phyloP scores from a whole-genome alignment of 2,797 vertebrate genomes.

The Gadopsis marmoratus region DNA sequence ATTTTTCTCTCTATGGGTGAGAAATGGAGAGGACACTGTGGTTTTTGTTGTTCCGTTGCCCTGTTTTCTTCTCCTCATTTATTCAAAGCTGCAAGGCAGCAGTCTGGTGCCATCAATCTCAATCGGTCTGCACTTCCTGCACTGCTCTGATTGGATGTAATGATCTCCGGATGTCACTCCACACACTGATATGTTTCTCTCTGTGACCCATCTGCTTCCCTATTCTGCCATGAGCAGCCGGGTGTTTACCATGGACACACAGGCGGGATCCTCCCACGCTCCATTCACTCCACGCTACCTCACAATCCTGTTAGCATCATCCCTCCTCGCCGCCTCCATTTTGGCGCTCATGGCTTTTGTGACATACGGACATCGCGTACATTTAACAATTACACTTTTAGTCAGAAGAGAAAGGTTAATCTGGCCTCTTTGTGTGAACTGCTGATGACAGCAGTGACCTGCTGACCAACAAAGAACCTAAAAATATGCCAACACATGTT shows the following conservation, averaged over 20 bases:
- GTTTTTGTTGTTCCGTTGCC: conserved; percentile 72
- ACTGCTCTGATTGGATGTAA: conserved; percentile 81
- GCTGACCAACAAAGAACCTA: conserved; percentile 6
- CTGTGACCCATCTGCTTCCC: conserved; percentile 78
- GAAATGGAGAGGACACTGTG: conserved; percentile 67
- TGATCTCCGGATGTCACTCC: conserved; percentile 81
- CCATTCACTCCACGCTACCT: conserved; percentile 42
- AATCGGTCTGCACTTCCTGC: conserved; percentile 76
- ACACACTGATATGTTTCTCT: conserved; percentile 73
- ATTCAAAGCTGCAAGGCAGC: conserved; percentile 76
- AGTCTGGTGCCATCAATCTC: conserved; percentile 79
- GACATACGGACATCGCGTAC: conserved; percentile 9
- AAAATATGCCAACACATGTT: not conserved
- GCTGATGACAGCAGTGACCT: conserved; percentile 24
- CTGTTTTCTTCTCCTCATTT: conserved; percentile 76
- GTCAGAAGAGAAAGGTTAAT: not conserved
- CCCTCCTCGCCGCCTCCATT: conserved; percentile 15
- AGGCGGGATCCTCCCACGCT: conserved; percentile 74
- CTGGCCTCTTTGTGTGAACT: not conserved
- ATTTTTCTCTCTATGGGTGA: conserved; percentile 61
- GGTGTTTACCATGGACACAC: conserved; percentile 70
- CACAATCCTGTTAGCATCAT: conserved; percentile 34
- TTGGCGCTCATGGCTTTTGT: conserved; percentile 11
- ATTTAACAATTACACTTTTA: not conserved
- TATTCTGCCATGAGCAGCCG: conserved; percentile 68